Percentiles rank a stretch among this genome's conserved stretches.
Conservation (phyloP, 1,140 invertebrate species). For the Gryon sp. region DNA sequence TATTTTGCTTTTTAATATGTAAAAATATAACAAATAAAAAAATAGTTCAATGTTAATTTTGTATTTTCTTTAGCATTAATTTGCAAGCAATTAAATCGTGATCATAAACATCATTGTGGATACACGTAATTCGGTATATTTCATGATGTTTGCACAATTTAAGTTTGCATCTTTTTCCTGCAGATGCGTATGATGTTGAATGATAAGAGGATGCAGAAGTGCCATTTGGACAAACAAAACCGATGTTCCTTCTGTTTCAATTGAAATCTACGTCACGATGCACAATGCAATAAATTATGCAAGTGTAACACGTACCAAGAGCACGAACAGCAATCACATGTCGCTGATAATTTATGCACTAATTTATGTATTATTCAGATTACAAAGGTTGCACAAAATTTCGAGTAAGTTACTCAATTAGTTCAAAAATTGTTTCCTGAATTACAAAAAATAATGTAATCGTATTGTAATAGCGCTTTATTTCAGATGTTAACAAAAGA, state of each 20-base stretch:
- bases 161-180: slow-evolving; percentile 37
- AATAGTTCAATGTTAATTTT: no score
- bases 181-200: slow-evolving; percentile 24
- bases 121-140: slow-evolving; percentile 41
- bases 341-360: slow-evolving; percentile 57
- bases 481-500: no score
- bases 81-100: slow-evolving; percentile 2
- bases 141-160: slow-evolving; percentile 36
- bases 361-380: slow-evolving; percentile 44
- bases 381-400: slow-evolving; percentile 14
- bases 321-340: slow-evolving; percentile 38
- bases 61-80: slow-evolving; percentile 12
- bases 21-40: no score
- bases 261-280: slow-evolving; percentile 56
- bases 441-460: background rate
- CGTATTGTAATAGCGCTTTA: no score
- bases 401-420: slow-evolving; percentile 4
- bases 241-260: slow-evolving; percentile 38
- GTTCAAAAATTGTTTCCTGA: background rate
- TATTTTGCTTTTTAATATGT: no score
- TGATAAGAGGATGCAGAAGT: slow-evolving; percentile 35
- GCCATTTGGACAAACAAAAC: slow-evolving; percentile 54
- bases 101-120: slow-evolving; percentile 2
- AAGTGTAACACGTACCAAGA: slow-evolving; percentile 34
- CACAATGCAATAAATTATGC: slow-evolving; percentile 53